Evolutionary conservation across 2,797 vertebrate genomes (phyloP), one percentile per base, ranked within the genome.

Genomic region (Hydrophis major): DNA sequence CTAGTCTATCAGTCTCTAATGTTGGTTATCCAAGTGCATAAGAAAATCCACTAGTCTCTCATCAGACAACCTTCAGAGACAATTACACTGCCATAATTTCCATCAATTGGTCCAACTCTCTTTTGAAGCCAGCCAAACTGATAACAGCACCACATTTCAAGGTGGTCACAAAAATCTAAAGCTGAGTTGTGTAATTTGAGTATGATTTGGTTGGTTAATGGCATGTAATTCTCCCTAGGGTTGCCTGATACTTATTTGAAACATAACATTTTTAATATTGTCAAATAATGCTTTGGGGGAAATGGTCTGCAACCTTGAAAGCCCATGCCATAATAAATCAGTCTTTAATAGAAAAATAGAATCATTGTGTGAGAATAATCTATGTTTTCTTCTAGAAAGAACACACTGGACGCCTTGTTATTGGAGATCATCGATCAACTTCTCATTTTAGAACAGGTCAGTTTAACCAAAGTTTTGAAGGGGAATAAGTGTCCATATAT

Each of bases 391-490:
- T 97, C 94, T 93, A 99, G 99, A 99, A 98, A 97, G 99, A 99
- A 97, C 99, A 98, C 95, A 99, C 98, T 50, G 99, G 99, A 60
- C 98, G 99, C 56, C 98, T 99, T 89, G 98, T 99, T 96, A 99
- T 99, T 94, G 99, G 99, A 94, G 99, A 99, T 97, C 99, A 99
- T 97, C 99, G 98, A 96, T 99, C 99, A 63, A 99, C 99, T 11
- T 99, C 99, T 92, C 98, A 99, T 96, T 98, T 99, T 96, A 98
- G 99, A 95, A 99, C 98, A 97, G 99, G 99, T 99, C 97, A 98
- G 98, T 96, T 96, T 95, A 86, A 57, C 56, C n/a, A 37, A 55
- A 86, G 90, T 94, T 91, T 92, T 66, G 89, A 94, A 42, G 94
- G 94, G 93, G 95, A 95, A 89, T 87, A 86, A 55, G 13, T 66